Evolutionary conservation across 2,113 vertebrate species (phyloP).

Genomic region (Rhombomys opimus): DNA sequence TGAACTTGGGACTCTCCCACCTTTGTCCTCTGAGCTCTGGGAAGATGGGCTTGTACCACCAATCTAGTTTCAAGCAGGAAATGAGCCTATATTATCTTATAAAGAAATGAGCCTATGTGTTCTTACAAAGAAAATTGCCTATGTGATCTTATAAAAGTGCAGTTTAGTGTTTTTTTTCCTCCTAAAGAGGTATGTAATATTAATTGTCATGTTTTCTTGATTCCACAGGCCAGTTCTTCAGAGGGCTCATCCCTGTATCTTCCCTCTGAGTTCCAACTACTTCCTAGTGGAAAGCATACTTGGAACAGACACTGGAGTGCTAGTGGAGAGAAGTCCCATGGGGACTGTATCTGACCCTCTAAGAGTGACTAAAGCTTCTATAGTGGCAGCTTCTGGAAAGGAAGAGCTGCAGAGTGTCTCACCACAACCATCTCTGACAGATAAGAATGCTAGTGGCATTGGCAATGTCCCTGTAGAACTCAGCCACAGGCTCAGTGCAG

Average conservation of each 20-base stretch:
- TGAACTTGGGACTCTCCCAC: not conserved
- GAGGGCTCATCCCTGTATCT: not conserved
- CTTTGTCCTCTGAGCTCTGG: not conserved
- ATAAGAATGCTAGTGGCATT: constrained; percentile 84
- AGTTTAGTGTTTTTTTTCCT: not conserved
- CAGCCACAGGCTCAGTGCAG: constrained; percentile 31
- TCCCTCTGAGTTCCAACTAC: not conserved
- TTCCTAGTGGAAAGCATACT: rapidly evolving
- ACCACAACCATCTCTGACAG: constrained; percentile 65
- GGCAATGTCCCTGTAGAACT: not conserved
- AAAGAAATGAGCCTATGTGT: not conserved
- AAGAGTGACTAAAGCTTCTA: constrained; percentile 90
- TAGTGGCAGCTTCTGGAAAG: constrained; percentile 86
- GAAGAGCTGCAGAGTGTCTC: constrained; percentile 86
- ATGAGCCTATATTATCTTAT: not conserved
- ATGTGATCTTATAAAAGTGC: not conserved
- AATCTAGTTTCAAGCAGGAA: not conserved
- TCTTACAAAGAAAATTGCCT: not conserved
- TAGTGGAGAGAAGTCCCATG: constrained; percentile 84
- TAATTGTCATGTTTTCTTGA: constrained; percentile 80
- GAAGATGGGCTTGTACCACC: not conserved
- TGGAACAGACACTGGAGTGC: constrained; percentile 1
- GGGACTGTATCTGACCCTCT: constrained; percentile 94
- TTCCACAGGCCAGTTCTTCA: constrained; percentile 77
- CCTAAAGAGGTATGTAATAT: not conserved